Evolutionary conservation across 2,888 invertebrate species (phyloP).

Genomic region (Limnephilus marmoratus): DNA sequence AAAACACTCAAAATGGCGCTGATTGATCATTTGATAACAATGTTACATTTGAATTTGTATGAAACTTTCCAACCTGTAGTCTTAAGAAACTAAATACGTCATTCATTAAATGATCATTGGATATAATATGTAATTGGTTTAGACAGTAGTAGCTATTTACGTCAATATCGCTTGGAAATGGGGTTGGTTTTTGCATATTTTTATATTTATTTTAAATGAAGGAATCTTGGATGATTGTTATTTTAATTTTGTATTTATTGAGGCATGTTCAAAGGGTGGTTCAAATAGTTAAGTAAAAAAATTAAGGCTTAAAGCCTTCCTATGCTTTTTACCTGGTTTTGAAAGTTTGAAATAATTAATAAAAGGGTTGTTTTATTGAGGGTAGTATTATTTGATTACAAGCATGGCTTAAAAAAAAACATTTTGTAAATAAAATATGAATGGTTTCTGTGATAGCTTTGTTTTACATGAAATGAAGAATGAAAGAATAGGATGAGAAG

Average conservation of each 20-base stretch:
- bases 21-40: too few species aligned
- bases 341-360: not conserved
- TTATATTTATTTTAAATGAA: not conserved
- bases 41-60: too few species aligned
- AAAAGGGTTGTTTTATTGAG: not conserved
- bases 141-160: not conserved
- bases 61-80: not conserved
- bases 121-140: not conserved
- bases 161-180: not conserved
- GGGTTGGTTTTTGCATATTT: not conserved
- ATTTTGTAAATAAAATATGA: conserved; percentile 16
- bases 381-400: not conserved
- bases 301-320: not conserved
- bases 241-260: not conserved
- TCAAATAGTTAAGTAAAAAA: not conserved
- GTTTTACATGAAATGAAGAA: not conserved
- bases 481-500: not conserved
- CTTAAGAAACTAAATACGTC: not conserved
- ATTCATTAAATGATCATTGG: not conserved
- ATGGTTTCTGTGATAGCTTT: not conserved
- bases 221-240: not conserved
- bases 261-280: not conserved
- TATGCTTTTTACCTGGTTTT: not conserved
- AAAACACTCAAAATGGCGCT: too few species aligned
- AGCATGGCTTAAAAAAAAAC: conserved; percentile 35